Evolutionary conservation across 1,140 invertebrate species (phyloP).

Genomic region (Argopecten irradians): DNA sequence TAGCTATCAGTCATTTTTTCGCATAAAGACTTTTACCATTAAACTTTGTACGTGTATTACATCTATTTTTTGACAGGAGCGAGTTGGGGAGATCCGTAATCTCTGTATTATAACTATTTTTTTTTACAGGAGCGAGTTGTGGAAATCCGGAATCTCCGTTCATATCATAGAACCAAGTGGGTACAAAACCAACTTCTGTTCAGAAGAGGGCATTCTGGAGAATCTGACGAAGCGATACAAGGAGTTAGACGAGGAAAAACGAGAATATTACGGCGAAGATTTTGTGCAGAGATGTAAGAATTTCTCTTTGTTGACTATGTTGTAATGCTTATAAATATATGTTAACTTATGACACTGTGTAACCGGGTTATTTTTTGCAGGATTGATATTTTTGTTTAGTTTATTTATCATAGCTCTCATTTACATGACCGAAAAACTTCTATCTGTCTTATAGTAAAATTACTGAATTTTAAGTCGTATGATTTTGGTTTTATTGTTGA

Average conservation of each 20-base stretch:
- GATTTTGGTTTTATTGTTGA: conserved; percentile 25
- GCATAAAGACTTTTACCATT: too few species aligned
- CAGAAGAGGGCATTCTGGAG: not conserved
- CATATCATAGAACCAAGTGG: conserved; percentile 72
- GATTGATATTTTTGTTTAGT: conserved; percentile 33
- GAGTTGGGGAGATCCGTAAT: too few species aligned
- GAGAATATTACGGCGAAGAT: conserved; percentile 68
- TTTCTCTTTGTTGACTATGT: too few species aligned
- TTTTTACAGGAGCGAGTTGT: conserved; percentile 48
- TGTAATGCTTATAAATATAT: too few species aligned
- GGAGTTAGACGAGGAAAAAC: conserved; percentile 40
- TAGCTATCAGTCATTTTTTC: too few species aligned
- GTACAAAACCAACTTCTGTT: conserved; percentile 67
- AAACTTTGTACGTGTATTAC: too few species aligned
- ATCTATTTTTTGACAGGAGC: too few species aligned
- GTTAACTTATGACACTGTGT: too few species aligned
- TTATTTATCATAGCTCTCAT: not conserved
- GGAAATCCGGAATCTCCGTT: conserved; percentile 63
- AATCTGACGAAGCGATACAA: not conserved
- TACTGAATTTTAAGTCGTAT: not conserved
- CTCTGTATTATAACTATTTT: not conserved
- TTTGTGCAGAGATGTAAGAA: conserved; percentile 68
- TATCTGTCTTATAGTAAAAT: not conserved
- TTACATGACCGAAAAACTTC: not conserved
- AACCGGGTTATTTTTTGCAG: not conserved